These are phyloP conservation scores for Mermis nigrescens DNA, from an alignment of 2,888 invertebrate genomes.

Conservation along the genomic window DNA sequence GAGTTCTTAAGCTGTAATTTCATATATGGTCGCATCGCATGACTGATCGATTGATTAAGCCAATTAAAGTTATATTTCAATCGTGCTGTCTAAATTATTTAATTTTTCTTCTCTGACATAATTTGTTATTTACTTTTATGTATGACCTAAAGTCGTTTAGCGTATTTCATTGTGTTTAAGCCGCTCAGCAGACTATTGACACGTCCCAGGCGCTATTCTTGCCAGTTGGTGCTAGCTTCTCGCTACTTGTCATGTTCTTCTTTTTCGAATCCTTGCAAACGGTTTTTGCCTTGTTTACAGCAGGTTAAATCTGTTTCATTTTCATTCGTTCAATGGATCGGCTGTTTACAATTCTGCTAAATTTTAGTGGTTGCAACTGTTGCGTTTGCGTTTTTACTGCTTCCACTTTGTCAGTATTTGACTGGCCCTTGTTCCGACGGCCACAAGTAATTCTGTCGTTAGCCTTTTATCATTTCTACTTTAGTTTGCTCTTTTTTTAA, in stretches of 20 bases:
- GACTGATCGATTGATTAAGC: too few relatives aligned
- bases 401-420: constrained; percentile 92
- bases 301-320: constrained; percentile 46
- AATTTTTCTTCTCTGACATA: too few relatives aligned
- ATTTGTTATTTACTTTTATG: too few relatives aligned
- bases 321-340: neutral
- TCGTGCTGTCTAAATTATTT: too few relatives aligned
- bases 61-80: too few relatives aligned
- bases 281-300: constrained; percentile 67
- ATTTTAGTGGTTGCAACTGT: constrained; percentile 69
- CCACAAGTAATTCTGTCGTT: constrained; percentile 18
- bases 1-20: too few relatives aligned
- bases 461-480: neutral
- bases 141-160: too few relatives aligned
- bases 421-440: constrained; percentile 62
- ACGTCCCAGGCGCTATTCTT: constrained; percentile 90
- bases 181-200: constrained; percentile 79
- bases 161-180: too few relatives aligned
- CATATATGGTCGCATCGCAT: too few relatives aligned
- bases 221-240: constrained; percentile 82
- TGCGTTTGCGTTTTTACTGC: constrained; percentile 76
- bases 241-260: constrained; percentile 89
- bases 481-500: constrained; percentile 23
- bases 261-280: constrained; percentile 95
- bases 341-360: neutral